Percentiles rank a stretch among this genome's conserved stretches.
Conservation (phyloP, 2,113 vertebrate genomes). For the Casuarius casuarius region DNA sequence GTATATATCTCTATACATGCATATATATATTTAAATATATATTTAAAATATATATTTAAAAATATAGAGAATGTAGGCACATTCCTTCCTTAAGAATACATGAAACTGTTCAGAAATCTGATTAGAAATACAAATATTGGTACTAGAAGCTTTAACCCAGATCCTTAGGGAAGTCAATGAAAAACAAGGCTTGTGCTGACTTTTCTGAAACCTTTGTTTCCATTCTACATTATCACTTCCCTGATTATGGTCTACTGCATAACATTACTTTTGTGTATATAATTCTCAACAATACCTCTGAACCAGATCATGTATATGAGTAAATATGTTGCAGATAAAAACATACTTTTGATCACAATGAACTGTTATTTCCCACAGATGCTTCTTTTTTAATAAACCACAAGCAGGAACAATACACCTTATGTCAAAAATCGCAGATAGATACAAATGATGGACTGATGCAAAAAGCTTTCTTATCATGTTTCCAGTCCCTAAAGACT, state of each 20-base stretch:
- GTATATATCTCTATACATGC: not conserved
- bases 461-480: not conserved
- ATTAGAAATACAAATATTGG: not conserved
- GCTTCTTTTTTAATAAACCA: not conserved
- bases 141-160: not conserved
- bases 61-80: not conserved
- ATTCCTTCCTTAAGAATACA: not conserved
- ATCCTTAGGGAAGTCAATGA: not conserved
- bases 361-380: not conserved
- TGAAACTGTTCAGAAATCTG: not conserved
- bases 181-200: not conserved
- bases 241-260: not conserved
- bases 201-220: not conserved
- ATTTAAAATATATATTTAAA: not conserved
- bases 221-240: not conserved
- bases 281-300: not conserved
- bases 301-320: not conserved
- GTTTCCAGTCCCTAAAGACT: not conserved
- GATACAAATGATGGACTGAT: not conserved
- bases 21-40: no score
- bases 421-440: not conserved
- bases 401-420: not conserved
- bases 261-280: not conserved
- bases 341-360: not conserved
- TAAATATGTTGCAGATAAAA: not conserved